Conservation (phyloP, 2,797 vertebrate genomes). For the Acanthornis magna region DNA sequence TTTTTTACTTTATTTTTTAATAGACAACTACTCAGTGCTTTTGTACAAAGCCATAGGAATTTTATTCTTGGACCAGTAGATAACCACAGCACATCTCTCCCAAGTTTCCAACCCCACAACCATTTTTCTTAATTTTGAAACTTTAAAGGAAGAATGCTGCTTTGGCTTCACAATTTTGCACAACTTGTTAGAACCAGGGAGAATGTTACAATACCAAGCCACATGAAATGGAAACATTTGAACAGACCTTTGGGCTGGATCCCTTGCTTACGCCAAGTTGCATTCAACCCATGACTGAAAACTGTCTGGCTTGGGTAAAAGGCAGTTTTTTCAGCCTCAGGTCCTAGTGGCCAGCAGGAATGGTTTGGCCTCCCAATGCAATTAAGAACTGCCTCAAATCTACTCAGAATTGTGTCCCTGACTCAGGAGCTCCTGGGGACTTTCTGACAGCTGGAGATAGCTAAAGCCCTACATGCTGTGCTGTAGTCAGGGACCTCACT, state of each 20-base stretch:
- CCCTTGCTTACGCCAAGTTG: constrained; percentile 19
- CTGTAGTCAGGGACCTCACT: background rate
- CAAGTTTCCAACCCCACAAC: constrained; percentile 80
- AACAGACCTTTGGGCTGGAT: constrained; percentile 47
- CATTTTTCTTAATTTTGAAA: constrained; percentile 77
- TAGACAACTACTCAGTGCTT: constrained; percentile 40
- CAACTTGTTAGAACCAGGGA: constrained; percentile 67
- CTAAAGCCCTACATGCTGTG: background rate
- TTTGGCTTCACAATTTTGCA: constrained; percentile 72
- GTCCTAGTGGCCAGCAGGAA: background rate
- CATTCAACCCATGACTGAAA: background rate
- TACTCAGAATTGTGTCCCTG: background rate
- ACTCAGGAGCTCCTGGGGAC: background rate
- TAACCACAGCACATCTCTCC: constrained; percentile 75
- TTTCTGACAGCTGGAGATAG: background rate
- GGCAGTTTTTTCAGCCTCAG: background rate
- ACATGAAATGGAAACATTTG: constrained; percentile 70
- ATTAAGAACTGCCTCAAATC: background rate
- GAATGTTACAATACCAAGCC: constrained; percentile 55
- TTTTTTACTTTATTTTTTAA: constrained; percentile 37
- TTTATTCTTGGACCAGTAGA: constrained; percentile 76
- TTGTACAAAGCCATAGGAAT: constrained; percentile 73
- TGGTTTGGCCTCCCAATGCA: background rate
- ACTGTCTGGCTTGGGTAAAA: background rate
- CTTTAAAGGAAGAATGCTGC: constrained; percentile 78